phyloP scores from a whole-genome alignment of 2,113 vertebrate genomes.

The Bagarius yarrelli region DNA sequence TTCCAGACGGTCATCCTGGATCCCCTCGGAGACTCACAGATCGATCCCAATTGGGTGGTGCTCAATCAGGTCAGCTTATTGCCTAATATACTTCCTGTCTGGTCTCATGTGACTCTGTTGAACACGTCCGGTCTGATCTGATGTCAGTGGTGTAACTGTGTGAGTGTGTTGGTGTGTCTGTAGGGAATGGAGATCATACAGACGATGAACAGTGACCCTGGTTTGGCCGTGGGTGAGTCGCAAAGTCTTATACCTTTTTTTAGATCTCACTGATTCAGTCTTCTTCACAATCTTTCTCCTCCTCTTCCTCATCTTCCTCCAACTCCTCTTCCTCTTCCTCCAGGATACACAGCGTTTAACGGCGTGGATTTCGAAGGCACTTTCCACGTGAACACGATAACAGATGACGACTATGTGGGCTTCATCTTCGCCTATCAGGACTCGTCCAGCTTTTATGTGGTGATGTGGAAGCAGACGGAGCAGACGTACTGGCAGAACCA shows the following conservation, averaged over 20 bases:
- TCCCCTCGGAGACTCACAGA: conserved; percentile 86
- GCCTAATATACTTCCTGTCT: too few species aligned
- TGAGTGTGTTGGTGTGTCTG: conserved; percentile 6
- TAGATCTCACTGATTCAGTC: background rate
- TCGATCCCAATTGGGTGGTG: conserved; percentile 88
- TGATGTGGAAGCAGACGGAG: conserved; percentile 89
- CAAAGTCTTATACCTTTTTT: too few species aligned
- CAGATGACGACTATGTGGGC: conserved; percentile 83
- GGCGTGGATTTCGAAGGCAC: conserved; percentile 89
- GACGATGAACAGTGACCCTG: conserved; percentile 62
- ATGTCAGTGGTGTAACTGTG: too few species aligned
- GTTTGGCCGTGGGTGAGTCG: conserved; percentile 57
- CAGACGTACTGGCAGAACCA: conserved; percentile 86
- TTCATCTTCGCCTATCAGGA: conserved; percentile 90
- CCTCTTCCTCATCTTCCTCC: background rate
- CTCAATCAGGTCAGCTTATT: conserved; percentile 77
- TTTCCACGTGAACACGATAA: conserved; percentile 83
- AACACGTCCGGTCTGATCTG: background rate
- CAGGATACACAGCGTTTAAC: conserved; percentile 87
- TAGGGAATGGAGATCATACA: conserved; percentile 63
- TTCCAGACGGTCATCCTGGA: conserved; percentile 86
- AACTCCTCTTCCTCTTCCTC: background rate
- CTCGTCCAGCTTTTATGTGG: conserved; percentile 86
- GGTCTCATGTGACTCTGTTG: too few species aligned
- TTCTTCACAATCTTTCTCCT: background rate